Conservation (phyloP, 2,888 invertebrate species). For the Pterostichus madidus region DNA sequence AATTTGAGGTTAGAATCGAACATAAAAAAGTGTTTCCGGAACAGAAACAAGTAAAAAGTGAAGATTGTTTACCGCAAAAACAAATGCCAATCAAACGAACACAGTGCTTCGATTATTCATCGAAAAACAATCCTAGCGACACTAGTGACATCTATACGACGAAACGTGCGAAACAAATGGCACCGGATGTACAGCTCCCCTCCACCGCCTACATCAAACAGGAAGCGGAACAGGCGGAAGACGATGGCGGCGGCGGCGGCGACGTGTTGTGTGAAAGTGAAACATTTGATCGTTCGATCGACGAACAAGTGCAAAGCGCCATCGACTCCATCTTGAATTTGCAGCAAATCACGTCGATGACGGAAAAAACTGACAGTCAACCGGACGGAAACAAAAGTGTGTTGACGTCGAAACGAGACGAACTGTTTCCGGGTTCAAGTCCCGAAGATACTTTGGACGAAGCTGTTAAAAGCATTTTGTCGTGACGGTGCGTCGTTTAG, state of each 20-base stretch:
- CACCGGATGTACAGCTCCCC: no score
- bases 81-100: background rate
- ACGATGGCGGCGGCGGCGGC: no score
- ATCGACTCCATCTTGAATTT: conserved; percentile 89
- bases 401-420: conserved; percentile 8
- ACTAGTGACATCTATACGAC: no score
- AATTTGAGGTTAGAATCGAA: conserved; percentile 60
- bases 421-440: conserved; percentile 67
- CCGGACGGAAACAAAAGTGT: conserved; percentile 26
- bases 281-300: conserved; percentile 82
- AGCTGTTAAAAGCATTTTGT: conserved; percentile 75
- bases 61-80: no score
- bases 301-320: conserved; percentile 88
- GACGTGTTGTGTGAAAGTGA: no score
- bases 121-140: background rate
- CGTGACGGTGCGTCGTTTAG: conserved; percentile 73
- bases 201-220: no score
- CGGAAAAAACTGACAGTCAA: conserved; percentile 13
- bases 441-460: conserved; percentile 74
- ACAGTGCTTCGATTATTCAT: conserved; percentile 46
- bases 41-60: conserved; percentile 18
- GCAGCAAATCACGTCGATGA: conserved; percentile 76
- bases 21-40: conserved; percentile 61
- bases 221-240: conserved; percentile 68
- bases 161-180: conserved; percentile 35